phyloP scores from a whole-genome alignment of 2,888 invertebrate genomes.

The Callosobruchus maculatus region DNA sequence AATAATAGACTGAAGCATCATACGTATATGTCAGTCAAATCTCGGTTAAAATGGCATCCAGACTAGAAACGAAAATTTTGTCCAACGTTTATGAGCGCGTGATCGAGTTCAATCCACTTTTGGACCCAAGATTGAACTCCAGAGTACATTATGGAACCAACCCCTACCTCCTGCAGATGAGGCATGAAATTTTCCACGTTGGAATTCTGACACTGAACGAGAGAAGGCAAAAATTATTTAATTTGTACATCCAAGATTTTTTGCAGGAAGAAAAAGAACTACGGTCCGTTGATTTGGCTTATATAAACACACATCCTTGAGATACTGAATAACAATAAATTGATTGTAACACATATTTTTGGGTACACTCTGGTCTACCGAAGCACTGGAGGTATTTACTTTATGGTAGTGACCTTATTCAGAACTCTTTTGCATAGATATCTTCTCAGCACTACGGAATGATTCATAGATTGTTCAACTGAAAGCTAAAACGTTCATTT shows the following conservation, averaged over 20 bases:
- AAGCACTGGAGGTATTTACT: too few species aligned
- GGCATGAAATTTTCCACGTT: constrained; percentile 14
- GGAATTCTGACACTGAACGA: constrained; percentile 12
- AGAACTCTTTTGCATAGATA: too few species aligned
- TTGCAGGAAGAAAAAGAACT: constrained; percentile 33
- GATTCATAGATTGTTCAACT: too few species aligned
- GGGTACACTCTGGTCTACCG: too few species aligned
- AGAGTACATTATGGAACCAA: constrained; percentile 12
- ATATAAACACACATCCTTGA: constrained; percentile 30
- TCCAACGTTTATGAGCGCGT: background rate
- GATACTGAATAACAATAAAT: too few species aligned
- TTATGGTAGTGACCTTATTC: too few species aligned
- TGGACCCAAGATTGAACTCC: constrained; percentile 9
- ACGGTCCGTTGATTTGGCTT: constrained; percentile 32
- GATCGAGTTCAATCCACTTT: constrained; percentile 4
- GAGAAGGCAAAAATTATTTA: constrained; percentile 27
- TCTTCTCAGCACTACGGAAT: too few species aligned
- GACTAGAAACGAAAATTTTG: background rate
- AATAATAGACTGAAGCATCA: too few species aligned
- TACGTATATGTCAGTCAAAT: too few species aligned
- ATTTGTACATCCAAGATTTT: constrained; percentile 32
- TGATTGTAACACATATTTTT: too few species aligned
- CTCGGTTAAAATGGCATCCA: background rate
- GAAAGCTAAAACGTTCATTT: too few species aligned
- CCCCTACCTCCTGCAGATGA: constrained; percentile 9